phyloP scores from a whole-genome alignment of 2,113 vertebrate genomes.

The Rhipidura dahli region DNA sequence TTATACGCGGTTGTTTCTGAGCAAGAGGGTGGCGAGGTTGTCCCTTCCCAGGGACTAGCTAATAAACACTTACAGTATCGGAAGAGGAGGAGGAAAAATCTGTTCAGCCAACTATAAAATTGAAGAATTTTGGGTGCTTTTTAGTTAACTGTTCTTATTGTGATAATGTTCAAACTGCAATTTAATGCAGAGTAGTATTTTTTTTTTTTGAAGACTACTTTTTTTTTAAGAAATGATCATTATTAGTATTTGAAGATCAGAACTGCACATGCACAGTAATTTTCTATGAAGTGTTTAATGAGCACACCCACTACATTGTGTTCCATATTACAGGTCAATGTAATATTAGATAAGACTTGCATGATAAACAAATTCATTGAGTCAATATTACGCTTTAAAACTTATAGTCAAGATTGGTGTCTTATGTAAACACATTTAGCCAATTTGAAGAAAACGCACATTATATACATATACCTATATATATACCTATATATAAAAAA shows the following conservation, averaged over 20 bases:
- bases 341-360: conserved; percentile 73
- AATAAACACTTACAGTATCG: conserved; percentile 32
- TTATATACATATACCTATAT: conserved; percentile 58
- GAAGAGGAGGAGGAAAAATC: conserved; percentile 21
- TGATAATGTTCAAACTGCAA: conserved; percentile 62
- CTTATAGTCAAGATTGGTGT: conserved; percentile 73
- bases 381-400: conserved; percentile 68
- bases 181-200: conserved; percentile 52
- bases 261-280: conserved; percentile 74
- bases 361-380: conserved; percentile 72
- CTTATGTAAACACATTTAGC: conserved; percentile 72
- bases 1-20: conserved; percentile 46
- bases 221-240: conserved; percentile 27
- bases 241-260: conserved; percentile 70
- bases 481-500: conserved; percentile 65
- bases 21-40: conserved; percentile 12
- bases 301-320: conserved; percentile 69
- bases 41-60: conserved; percentile 11
- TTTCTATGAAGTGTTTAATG: conserved; percentile 69
- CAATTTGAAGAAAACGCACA: conserved; percentile 68
- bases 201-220: conserved; percentile 19
- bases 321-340: conserved; percentile 69
- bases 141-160: conserved; percentile 57
- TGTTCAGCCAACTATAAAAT: conserved; percentile 43
- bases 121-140: conserved; percentile 58